Base-by-base conservation (phyloP, 2,797 vertebrate genomes). In the Halcyon smyrnensis region DNA sequence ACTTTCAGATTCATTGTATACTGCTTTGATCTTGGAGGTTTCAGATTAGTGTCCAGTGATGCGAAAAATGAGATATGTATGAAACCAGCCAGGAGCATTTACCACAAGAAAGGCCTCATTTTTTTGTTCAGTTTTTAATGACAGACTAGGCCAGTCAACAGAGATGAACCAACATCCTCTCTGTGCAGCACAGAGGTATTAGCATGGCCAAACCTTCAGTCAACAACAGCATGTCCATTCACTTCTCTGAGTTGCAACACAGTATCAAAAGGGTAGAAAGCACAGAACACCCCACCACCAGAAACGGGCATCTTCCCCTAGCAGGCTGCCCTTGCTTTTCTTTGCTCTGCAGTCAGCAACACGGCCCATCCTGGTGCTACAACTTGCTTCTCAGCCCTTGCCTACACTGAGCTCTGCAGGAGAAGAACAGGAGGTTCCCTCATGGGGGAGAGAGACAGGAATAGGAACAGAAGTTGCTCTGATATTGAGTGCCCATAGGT, bases 21-120 rank as follows among this genome's bases (percentile, higher is more conserved):
- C 41, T 91, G 48, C 91, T 95, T 90, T 92, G 70, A 89, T 94
- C 87, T 92, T 54, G 37, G 57, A 76, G 78, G 50, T 81, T 89
- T 82, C 84, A 87, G n/a, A 77, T 73, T 82, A 9, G 51, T 79
- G 70, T 73, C 59, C 87, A 92, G 56, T 5, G 36, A 79, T 79
- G 84, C 75, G 93, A 90, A 78, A 93, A 93, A 84, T 13, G 30
- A 62, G 77, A 81, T 81, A 75, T 0, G 0, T 60, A 65, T 15
- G 43, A 92, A 93, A 89, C 54, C 46, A 90, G 69, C 71, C 77
- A 89, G 41, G 32, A 95, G 62, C 34, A 30, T 21, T 87, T 46
- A 73, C 28, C 70, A 82, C 81, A 92, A 76, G 70, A 94, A 94
- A 87, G 51, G 62, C 46, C 21, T 36, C 15, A 0, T 30, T 17